Percentiles rank a stretch among this genome's conserved stretches.
Evolutionary conservation across 1,140 invertebrate genomes (phyloP).

Genomic region (Drosophila takahashii): DNA sequence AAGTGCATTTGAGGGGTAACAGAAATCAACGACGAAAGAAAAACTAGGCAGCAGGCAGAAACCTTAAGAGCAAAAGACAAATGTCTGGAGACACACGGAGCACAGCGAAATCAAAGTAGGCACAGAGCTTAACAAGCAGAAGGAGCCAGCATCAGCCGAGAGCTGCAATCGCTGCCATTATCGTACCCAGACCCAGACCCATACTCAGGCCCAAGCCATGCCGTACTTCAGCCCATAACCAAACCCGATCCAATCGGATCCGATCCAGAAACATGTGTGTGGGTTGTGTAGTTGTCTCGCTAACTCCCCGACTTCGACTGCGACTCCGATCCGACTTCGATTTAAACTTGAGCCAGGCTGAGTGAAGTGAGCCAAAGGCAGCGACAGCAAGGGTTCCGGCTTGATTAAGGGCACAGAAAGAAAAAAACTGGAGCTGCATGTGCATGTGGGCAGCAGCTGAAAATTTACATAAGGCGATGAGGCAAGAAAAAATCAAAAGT

Average conservation of each 20-base stretch:
- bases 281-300: conserved; percentile 66
- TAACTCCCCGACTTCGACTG: conserved; percentile 32
- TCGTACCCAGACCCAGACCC: conserved; percentile 59
- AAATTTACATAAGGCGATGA: conserved; percentile 66
- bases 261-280: conserved; percentile 69
- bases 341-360: conserved; percentile 26
- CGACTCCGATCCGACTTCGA: conserved; percentile 1
- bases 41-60: conserved; percentile 35
- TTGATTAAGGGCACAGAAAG: conserved; percentile 79
- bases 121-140: conserved; percentile 76
- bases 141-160: conserved; percentile 53
- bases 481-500: conserved; percentile 65
- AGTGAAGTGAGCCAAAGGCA: conserved; percentile 62
- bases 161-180: conserved; percentile 75
- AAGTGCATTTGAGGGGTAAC: conserved; percentile 81
- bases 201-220: conserved; percentile 10
- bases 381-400: conserved; percentile 58
- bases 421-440: conserved; percentile 71
- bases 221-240: conserved; percentile 21
- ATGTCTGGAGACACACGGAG: conserved; percentile 71
- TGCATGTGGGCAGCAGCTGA: conserved; percentile 63
- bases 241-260: conserved; percentile 46
- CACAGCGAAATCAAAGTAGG: conserved; percentile 72
- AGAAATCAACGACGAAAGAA: conserved; percentile 38
- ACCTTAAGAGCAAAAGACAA: conserved; percentile 61